phyloP scores from a whole-genome alignment of 53 echinoderm and acorn worm species.

The Luidia sarsii region DNA sequence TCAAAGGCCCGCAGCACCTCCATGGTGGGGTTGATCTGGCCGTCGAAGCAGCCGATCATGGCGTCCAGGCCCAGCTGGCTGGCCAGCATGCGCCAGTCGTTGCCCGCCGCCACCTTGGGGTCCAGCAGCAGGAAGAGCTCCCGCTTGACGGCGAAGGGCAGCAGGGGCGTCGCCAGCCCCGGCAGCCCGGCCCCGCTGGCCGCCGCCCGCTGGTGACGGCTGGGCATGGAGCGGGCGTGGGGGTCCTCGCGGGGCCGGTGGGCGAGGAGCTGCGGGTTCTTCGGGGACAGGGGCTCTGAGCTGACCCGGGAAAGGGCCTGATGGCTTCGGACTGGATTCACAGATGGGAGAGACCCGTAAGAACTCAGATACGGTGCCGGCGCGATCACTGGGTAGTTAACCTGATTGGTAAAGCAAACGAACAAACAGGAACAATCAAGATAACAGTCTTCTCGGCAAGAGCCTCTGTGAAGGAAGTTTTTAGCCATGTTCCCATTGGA shows the following conservation, averaged over 20 bases:
- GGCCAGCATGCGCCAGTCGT: conserved; percentile 79
- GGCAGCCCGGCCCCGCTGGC: neutral
- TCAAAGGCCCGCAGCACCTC: conserved; percentile 66
- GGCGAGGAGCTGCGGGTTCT: neutral
- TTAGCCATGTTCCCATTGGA: too few relatives aligned
- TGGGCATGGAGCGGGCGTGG: conserved; percentile 51
- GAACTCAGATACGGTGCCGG: conserved; percentile 7
- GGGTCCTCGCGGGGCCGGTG: conserved; percentile 34
- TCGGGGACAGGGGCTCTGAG: conserved; percentile 18
- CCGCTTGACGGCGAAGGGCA: conserved; percentile 58
- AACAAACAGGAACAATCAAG: neutral
- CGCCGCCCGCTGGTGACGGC: neutral
- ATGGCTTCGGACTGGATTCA: conserved; percentile 11
- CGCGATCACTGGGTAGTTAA: conserved; percentile 21
- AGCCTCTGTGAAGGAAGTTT: neutral
- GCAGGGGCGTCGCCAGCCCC: neutral
- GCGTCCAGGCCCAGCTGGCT: conserved; percentile 62
- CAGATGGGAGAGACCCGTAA: neutral
- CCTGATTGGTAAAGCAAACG: neutral
- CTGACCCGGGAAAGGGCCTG: conserved; percentile 17
- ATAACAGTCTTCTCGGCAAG: neutral
- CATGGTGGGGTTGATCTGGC: conserved; percentile 64
- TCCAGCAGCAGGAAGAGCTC: conserved; percentile 60
- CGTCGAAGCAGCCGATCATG: conserved; percentile 46
- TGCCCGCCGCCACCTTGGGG: conserved; percentile 21